Evolutionary conservation across 2,113 vertebrate species (phyloP).

Genomic region (Chascanopsetta lugubris): DNA sequence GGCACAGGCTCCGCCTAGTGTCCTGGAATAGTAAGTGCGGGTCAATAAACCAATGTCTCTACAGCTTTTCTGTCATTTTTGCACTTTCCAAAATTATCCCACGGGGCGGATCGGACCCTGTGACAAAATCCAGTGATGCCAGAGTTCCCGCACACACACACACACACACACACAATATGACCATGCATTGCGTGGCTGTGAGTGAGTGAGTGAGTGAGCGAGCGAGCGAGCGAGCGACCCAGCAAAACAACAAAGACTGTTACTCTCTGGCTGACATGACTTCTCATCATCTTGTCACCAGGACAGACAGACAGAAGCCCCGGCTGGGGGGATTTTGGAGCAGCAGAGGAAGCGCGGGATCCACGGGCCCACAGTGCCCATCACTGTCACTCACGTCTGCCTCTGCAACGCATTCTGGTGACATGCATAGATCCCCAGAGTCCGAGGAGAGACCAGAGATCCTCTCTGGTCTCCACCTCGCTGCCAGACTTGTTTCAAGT

Average conservation of each 20-base stretch:
- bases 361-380: conserved; percentile 55
- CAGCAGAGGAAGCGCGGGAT: conserved; percentile 52
- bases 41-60: too few species aligned
- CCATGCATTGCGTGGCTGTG: too few species aligned
- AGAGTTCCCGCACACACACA: too few species aligned
- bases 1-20: too few species aligned
- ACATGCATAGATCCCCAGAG: conserved; percentile 60
- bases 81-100: too few species aligned
- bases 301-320: conserved; percentile 54
- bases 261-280: conserved; percentile 58
- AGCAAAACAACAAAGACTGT: conserved; percentile 49
- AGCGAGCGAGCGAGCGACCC: conserved; percentile 18
- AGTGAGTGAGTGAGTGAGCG: conserved; percentile 4
- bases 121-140: too few species aligned
- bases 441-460: conserved; percentile 42
- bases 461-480: conserved; percentile 6
- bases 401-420: conserved; percentile 54
- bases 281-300: conserved; percentile 73
- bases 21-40: too few species aligned
- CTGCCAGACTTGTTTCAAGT: conserved; percentile 17
- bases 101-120: too few species aligned
- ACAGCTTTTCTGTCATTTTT: too few species aligned
- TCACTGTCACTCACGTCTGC: conserved; percentile 75
- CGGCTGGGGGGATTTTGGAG: conserved; percentile 65
- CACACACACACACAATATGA: too few species aligned